Evolutionary conservation across 2,797 vertebrate genomes (phyloP).

Genomic region (Tenualosa ilisha): DNA sequence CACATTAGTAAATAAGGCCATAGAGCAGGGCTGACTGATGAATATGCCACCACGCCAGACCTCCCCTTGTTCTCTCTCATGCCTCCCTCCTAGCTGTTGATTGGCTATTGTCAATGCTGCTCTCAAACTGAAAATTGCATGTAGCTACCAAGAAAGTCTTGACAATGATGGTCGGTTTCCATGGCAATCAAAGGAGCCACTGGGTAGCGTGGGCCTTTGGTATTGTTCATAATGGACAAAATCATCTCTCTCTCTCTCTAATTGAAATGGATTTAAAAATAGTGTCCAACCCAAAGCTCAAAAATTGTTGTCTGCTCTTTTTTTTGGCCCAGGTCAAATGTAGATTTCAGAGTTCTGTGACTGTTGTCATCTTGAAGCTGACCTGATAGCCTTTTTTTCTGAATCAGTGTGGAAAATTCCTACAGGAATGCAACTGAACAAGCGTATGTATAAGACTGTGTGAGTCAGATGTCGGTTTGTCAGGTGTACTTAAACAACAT

Average conservation of each 20-base stretch:
- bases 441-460: too few relatives aligned
- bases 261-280: constrained; percentile 80
- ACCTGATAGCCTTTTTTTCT: too few relatives aligned
- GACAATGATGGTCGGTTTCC: constrained; percentile 81
- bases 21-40: constrained; percentile 35
- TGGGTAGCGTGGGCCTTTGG: constrained; percentile 76
- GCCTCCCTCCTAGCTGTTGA: constrained; percentile 77
- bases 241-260: constrained; percentile 84
- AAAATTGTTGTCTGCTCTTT: constrained; percentile 58
- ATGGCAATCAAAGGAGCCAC: constrained; percentile 81
- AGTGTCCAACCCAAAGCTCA: constrained; percentile 73
- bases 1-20: constrained; percentile 19
- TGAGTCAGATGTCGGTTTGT: neutral
- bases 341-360: neutral
- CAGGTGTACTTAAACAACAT: neutral
- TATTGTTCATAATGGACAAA: constrained; percentile 77
- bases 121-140: constrained; percentile 80
- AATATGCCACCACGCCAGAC: constrained; percentile 47
- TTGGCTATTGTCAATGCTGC: constrained; percentile 83
- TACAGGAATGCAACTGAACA: neutral
- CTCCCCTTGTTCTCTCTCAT: constrained; percentile 63
- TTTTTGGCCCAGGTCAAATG: neutral
- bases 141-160: constrained; percentile 78
- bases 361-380: neutral
- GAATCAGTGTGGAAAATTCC: neutral